Evolutionary conservation across 2,113 vertebrate species (phyloP).

Genomic region (Limnothrissa miodon): DNA sequence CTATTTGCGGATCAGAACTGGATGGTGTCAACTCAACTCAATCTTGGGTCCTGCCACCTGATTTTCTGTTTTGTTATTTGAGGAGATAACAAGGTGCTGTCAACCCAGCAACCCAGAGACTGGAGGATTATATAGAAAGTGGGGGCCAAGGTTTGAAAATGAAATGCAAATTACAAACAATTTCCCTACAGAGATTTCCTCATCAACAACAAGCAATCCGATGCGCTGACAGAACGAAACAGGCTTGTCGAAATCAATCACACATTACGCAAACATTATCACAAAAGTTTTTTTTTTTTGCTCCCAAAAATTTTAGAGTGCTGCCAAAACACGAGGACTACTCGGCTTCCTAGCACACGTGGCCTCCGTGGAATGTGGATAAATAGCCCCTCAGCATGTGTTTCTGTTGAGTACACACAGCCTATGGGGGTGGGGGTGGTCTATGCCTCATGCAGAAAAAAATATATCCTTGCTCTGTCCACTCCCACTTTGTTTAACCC

Average conservation of each 20-base stretch:
- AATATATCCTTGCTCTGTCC: not conserved
- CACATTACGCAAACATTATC: not conserved
- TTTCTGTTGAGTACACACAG: constrained; percentile 2
- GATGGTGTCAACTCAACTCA: not conserved
- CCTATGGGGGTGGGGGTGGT: constrained; percentile 2
- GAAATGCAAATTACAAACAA: constrained; percentile 28
- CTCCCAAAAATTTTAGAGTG: not conserved
- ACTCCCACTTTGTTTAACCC: not conserved
- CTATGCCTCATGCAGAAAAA: constrained; percentile 17
- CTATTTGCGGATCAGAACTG: not conserved
- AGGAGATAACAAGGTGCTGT: not conserved
- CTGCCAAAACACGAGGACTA: constrained; percentile 26
- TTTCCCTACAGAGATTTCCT: constrained; percentile 15
- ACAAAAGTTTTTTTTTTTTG: not conserved
- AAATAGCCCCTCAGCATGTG: not conserved
- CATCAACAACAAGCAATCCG: constrained; percentile 30
- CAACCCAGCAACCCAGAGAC: not conserved
- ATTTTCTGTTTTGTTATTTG: not conserved
- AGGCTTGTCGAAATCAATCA: constrained; percentile 38
- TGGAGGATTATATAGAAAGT: not conserved
- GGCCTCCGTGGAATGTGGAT: constrained; percentile 24
- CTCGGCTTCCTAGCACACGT: constrained; percentile 4
- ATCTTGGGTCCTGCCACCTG: not conserved
- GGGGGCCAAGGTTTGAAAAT: not conserved
- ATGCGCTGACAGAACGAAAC: constrained; percentile 34